Evolutionary conservation across 2,113 vertebrate genomes (phyloP).

Genomic region (Hydrochoerus hydrochaeris): DNA sequence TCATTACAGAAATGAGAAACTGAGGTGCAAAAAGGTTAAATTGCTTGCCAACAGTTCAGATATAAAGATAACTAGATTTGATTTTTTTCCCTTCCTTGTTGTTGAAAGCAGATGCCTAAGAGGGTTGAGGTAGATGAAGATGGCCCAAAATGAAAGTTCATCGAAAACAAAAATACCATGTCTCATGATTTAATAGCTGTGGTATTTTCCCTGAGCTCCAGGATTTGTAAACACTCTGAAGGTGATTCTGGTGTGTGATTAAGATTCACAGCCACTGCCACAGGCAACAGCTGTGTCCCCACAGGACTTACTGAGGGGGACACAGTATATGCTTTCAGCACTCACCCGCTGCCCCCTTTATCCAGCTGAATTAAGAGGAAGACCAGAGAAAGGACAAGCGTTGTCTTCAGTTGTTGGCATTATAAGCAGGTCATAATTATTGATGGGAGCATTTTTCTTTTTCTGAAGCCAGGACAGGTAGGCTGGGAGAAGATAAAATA

Average conservation of each 20-base stretch:
- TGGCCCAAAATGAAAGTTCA: neutral
- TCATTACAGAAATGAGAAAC: neutral
- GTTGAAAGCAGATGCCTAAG: neutral
- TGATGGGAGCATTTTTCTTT: neutral
- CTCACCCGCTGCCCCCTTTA: too few relatives aligned
- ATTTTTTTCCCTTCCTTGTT: neutral
- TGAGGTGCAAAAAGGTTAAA: neutral
- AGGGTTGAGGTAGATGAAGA: neutral
- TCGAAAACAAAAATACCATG: neutral
- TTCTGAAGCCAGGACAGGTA: neutral
- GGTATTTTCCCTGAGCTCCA: neutral
- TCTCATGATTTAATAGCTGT: neutral
- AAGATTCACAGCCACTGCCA: neutral
- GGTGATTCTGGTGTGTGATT: neutral
- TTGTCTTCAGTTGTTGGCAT: neutral
- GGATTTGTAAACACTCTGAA: neutral
- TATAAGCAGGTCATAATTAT: neutral
- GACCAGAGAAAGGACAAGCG: neutral
- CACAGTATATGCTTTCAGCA: accelerated
- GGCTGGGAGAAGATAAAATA: neutral
- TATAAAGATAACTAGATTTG: neutral
- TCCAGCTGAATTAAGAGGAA: neutral
- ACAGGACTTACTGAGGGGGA: neutral
- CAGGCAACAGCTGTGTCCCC: neutral
- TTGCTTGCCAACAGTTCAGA: neutral